A percentile compares a stretch with the other conserved stretches of the same genome.
Evolutionary conservation across 1,140 invertebrate genomes (phyloP).

Genomic region (Gryon sp.): DNA sequence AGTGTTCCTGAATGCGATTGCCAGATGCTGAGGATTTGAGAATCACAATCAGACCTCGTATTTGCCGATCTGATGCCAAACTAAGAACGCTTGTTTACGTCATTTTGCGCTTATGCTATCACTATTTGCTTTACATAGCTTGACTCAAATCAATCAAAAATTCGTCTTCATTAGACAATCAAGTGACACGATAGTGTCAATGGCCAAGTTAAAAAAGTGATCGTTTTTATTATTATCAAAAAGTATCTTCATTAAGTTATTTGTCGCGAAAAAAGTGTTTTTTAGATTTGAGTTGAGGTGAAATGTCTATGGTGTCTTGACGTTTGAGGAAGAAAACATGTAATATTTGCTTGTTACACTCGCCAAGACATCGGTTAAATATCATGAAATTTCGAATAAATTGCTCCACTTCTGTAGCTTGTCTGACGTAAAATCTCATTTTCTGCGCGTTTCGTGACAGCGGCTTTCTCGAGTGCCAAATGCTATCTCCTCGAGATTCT

Average conservation of each 20-base stretch:
- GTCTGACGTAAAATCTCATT: constrained; percentile 63
- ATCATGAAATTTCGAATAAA: constrained; percentile 59
- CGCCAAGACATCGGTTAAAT: constrained; percentile 49
- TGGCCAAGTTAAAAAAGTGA: too few species aligned
- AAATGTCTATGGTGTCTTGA: constrained; percentile 22
- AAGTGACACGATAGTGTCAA: too few species aligned
- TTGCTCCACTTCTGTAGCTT: constrained; percentile 51
- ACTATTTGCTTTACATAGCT: background rate
- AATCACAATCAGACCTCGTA: constrained; percentile 59
- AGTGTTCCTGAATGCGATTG: constrained; percentile 58
- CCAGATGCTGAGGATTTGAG: constrained; percentile 50
- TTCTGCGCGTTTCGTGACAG: constrained; percentile 48
- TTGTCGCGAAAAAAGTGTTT: background rate
- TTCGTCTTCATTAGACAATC: too few species aligned
- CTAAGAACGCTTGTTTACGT: constrained; percentile 44
- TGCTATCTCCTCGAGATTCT: constrained; percentile 38
- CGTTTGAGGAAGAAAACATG: constrained; percentile 37
- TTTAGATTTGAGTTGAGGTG: background rate
- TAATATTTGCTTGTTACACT: constrained; percentile 56
- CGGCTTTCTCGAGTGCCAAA: constrained; percentile 44
- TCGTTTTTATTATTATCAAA: too few species aligned
- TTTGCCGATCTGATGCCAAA: constrained; percentile 52
- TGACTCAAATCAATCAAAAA: too few species aligned
- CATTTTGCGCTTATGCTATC: background rate
- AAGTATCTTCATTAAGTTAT: too few species aligned